Evolutionary conservation across 2,113 vertebrate species (phyloP).

Genomic region (Clinocottus analis): DNA sequence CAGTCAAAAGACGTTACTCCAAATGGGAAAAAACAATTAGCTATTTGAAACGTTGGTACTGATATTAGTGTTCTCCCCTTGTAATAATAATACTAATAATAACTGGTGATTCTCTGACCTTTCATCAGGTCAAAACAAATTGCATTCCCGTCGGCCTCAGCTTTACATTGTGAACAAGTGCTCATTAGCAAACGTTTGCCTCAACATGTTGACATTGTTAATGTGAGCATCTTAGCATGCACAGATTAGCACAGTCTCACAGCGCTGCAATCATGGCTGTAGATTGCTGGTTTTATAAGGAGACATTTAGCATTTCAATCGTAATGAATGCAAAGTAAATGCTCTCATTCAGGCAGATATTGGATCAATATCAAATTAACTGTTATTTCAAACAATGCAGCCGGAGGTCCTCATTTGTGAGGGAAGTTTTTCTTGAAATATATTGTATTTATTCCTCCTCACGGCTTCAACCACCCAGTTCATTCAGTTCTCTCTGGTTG

Average conservation of each 20-base stretch:
- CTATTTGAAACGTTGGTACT: conserved; percentile 1
- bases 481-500: background rate
- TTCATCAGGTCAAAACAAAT: background rate
- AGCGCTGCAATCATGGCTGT: background rate
- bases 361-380: background rate
- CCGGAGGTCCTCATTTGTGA: background rate
- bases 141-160: background rate
- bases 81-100: background rate
- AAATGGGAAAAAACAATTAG: conserved; percentile 38
- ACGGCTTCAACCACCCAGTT: background rate
- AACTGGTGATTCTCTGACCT: background rate
- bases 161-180: background rate
- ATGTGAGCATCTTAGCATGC: background rate
- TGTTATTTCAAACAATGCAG: conserved; percentile 1
- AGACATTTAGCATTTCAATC: background rate
- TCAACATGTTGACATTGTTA: background rate
- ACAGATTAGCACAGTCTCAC: background rate
- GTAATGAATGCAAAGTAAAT: background rate
- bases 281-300: background rate
- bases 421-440: background rate
- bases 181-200: background rate
- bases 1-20: conserved; percentile 39
- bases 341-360: background rate
- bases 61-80: background rate
- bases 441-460: background rate